These are phyloP conservation scores for Trematocara zebra DNA, from an alignment of 2,113 vertebrate species.

Conservation along the genomic window DNA sequence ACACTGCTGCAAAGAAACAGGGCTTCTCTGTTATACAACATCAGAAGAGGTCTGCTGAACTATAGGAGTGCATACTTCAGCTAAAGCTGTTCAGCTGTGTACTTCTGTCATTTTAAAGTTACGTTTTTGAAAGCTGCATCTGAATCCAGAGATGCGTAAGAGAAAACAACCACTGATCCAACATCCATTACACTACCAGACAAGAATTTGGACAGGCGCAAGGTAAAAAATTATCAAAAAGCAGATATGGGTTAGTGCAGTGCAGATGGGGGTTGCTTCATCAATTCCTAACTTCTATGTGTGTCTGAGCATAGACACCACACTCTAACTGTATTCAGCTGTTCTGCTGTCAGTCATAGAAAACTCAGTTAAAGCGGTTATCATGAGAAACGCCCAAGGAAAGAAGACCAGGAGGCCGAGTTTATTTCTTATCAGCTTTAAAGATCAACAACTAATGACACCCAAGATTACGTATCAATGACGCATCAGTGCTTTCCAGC, in stretches of 20 bases:
- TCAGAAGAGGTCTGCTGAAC: not conserved
- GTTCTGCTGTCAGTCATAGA: not conserved
- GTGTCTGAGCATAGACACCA: not conserved
- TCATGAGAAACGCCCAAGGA: not conserved
- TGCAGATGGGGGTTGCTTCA: not conserved
- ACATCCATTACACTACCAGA: not conserved
- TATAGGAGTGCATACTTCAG: not conserved
- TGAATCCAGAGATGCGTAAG: not conserved
- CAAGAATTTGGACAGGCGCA: not conserved
- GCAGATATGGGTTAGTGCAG: not conserved
- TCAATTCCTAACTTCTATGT: not conserved
- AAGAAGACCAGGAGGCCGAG: not conserved
- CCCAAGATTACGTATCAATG: not conserved
- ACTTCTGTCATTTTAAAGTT: not conserved
- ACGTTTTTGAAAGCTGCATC: not conserved
- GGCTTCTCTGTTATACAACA: conserved; percentile 19
- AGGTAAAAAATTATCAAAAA: not conserved
- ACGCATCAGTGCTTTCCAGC: not conserved
- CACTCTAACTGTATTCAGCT: not conserved
- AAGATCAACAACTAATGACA: not conserved
- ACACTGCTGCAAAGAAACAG: conserved; percentile 15
- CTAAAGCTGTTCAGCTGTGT: not conserved
- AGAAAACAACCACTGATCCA: not conserved
- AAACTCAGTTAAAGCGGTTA: not conserved
- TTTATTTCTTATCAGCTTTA: not conserved